Percentiles rank a stretch among this genome's conserved stretches.
Conservation (phyloP, 2,113 vertebrate genomes). For the Melanostigma gelatinosum region DNA sequence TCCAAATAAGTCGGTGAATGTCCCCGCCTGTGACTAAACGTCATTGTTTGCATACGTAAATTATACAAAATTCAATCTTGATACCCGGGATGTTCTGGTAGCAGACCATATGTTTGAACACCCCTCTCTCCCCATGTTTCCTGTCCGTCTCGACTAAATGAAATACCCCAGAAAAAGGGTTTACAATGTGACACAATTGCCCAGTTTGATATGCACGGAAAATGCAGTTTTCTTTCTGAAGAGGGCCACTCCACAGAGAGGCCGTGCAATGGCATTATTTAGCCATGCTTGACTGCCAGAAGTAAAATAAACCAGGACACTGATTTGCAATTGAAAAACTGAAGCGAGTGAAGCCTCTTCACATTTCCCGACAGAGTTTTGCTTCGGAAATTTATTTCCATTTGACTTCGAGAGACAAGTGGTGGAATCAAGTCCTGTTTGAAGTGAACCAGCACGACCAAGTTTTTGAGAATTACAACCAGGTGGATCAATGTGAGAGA, state of each 20-base stretch:
- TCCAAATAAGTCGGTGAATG: neutral
- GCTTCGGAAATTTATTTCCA: neutral
- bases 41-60: neutral
- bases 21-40: neutral
- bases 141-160: neutral
- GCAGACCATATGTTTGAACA: neutral
- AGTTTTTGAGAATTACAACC: constrained; percentile 26
- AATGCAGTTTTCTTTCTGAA: too few species aligned
- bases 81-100: neutral
- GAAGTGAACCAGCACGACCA: constrained; percentile 5
- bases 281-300: too few species aligned
- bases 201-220: too few species aligned
- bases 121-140: neutral
- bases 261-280: too few species aligned
- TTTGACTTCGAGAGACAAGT: neutral
- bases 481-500: too few species aligned
- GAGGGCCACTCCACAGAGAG: too few species aligned
- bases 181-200: too few species aligned
- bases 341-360: too few species aligned
- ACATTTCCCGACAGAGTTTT: too few species aligned
- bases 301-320: too few species aligned
- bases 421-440: neutral
- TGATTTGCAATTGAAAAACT: too few species aligned
- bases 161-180: neutral
- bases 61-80: neutral